These are phyloP conservation scores for Drosophila incognita DNA, from an alignment of 2,888 invertebrate species.

Conservation along the genomic window DNA sequence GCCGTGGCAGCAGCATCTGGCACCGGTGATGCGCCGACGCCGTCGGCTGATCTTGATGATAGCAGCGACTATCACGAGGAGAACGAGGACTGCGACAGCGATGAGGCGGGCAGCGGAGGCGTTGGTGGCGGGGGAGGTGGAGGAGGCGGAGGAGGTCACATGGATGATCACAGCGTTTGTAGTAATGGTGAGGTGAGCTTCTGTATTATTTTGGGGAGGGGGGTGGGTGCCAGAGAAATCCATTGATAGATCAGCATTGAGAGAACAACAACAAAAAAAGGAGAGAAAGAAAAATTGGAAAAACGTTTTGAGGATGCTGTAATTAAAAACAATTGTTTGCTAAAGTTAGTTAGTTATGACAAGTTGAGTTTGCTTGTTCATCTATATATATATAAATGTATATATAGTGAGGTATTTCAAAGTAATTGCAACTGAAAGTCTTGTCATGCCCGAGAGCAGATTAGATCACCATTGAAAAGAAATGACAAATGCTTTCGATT, in stretches of 20 bases:
- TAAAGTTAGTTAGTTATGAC: background rate
- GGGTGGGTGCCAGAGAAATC: background rate
- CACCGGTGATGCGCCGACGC: slow-evolving; percentile 56
- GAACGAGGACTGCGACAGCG: slow-evolving; percentile 83
- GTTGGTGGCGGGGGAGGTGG: background rate
- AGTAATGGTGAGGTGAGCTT: slow-evolving; percentile 85
- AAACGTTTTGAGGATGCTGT: background rate
- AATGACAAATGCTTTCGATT: background rate
- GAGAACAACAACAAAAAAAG: background rate
- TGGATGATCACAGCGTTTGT: slow-evolving; percentile 84
- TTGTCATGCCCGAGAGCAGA: background rate
- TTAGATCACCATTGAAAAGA: background rate
- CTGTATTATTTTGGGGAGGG: slow-evolving; percentile 72
- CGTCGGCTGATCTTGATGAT: slow-evolving; percentile 79
- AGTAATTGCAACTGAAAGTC: background rate
- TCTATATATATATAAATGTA: background rate
- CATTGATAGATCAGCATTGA: background rate
- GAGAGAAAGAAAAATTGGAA: background rate
- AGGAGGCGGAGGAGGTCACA: slow-evolving; percentile 62
- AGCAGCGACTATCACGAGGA: slow-evolving; percentile 84
- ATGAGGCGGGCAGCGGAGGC: slow-evolving; percentile 77
- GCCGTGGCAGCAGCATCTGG: slow-evolving; percentile 36
- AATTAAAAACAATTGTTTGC: background rate
- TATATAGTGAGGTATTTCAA: background rate
- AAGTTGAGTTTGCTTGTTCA: background rate